phyloP scores from a whole-genome alignment of 2,888 invertebrate species.

The Lasioglossum vierecki region DNA sequence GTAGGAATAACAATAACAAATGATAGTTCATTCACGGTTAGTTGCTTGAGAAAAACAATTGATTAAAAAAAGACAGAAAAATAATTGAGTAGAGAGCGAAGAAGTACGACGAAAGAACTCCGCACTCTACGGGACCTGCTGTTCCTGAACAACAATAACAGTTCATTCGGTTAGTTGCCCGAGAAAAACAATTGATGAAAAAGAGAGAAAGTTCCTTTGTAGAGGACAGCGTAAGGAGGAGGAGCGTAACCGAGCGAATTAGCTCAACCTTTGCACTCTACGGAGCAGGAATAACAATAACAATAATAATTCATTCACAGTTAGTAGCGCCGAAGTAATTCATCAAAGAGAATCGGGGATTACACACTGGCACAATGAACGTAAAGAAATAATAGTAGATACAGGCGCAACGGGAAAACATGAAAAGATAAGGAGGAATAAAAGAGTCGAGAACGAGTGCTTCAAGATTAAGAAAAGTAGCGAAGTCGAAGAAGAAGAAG shows the following conservation, averaged over 20 bases:
- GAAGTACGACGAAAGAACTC: too few species aligned
- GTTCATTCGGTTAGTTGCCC: too few species aligned
- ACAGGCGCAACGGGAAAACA: background rate
- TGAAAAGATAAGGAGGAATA: background rate
- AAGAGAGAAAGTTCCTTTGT: too few species aligned
- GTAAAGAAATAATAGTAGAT: background rate
- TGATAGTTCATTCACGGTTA: too few species aligned
- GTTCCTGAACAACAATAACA: too few species aligned
- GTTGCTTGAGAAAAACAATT: too few species aligned
- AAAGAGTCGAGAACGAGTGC: background rate
- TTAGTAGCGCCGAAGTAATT: background rate
- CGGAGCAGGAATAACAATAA: background rate
- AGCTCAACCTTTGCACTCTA: background rate
- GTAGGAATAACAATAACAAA: too few species aligned
- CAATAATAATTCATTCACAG: background rate
- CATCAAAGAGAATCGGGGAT: background rate
- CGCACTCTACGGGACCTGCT: too few species aligned
- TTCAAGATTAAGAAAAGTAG: background rate
- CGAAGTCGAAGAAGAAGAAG: too few species aligned
- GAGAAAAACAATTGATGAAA: too few species aligned
- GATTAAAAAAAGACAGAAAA: too few species aligned
- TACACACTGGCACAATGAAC: background rate
- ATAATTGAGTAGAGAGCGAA: too few species aligned
- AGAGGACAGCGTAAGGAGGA: background rate
- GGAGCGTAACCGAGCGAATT: background rate